Percentiles rank a stretch among this genome's conserved stretches.
Evolutionary conservation across 2,797 vertebrate genomes (phyloP).

Genomic region (Gallinago nigripennis): DNA sequence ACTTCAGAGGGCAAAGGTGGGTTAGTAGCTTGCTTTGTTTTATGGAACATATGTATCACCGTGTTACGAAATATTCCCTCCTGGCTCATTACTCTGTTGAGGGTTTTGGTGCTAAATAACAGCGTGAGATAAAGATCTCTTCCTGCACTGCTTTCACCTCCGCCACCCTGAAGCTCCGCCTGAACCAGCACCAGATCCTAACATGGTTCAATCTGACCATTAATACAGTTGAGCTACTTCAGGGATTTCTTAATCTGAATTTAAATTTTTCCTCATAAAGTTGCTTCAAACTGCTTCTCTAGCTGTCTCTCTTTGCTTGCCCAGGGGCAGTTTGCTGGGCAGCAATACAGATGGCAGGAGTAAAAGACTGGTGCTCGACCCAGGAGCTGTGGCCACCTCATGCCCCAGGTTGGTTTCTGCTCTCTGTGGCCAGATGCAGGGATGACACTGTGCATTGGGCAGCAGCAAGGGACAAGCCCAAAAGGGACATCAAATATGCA

Average conservation of each 20-base stretch:
- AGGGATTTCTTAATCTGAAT: neutral
- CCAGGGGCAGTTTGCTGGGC: neutral
- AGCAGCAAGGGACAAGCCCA: neutral
- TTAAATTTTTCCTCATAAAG: slow-evolving; percentile 12
- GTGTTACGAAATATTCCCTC: neutral
- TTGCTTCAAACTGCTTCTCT: neutral
- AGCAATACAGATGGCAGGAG: neutral
- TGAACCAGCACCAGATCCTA: slow-evolving; percentile 12
- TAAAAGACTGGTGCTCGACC: neutral
- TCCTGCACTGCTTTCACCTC: slow-evolving; percentile 9
- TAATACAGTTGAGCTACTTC: neutral
- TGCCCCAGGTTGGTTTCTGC: neutral
- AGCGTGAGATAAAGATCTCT: slow-evolving; percentile 14
- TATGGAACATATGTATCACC: neutral
- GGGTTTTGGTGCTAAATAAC: slow-evolving; percentile 15
- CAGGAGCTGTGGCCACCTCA: fast-evolving
- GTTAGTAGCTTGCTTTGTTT: slow-evolving; percentile 33
- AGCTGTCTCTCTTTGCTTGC: neutral
- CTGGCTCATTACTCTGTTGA: slow-evolving; percentile 31
- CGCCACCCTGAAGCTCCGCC: neutral
- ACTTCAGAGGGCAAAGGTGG: neutral
- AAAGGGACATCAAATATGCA: neutral
- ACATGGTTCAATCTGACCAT: neutral
- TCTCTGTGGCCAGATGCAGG: fast-evolving
- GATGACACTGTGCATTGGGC: fast-evolving